A percentile compares a stretch with the other conserved stretches of the same genome.
These are phyloP conservation scores for Amblyopsis rosae DNA, from an alignment of 2,113 vertebrate genomes.

Conservation along the genomic window DNA sequence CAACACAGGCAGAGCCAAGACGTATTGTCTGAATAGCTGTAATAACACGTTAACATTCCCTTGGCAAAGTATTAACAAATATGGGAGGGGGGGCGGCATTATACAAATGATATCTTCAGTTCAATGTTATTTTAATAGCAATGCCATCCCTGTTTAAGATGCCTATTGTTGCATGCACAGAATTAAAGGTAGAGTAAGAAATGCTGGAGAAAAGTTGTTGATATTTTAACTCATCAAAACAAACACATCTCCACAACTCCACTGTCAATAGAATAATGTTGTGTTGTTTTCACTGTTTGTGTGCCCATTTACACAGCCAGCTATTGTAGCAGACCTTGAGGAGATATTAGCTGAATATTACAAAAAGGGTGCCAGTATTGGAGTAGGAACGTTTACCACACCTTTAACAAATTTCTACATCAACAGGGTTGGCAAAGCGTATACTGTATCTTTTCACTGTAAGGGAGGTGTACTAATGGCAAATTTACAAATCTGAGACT, in stretches of 20 bases:
- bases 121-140: conserved; percentile 21
- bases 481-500: conserved; percentile 35
- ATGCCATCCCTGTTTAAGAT: no score
- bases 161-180: background rate
- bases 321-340: no score
- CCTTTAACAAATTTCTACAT: conserved; percentile 2
- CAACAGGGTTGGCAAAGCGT: background rate
- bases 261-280: no score
- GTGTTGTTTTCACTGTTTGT: no score
- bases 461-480: background rate
- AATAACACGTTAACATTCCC: conserved; percentile 38
- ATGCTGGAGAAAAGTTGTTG: no score
- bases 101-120: conserved; percentile 28
- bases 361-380: no score
- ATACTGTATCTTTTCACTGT: background rate
- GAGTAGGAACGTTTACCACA: no score
- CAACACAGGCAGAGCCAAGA: background rate
- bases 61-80: conserved; percentile 36
- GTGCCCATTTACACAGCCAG: no score
- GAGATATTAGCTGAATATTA: no score
- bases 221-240: no score
- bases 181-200: no score
- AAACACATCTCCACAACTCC: no score
- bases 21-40: conserved; percentile 36
- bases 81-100: conserved; percentile 4